Percentiles rank a stretch among this genome's conserved stretches.
Conservation (phyloP, 2,888 invertebrate species). For the Leptinotarsa rubiginosa region DNA sequence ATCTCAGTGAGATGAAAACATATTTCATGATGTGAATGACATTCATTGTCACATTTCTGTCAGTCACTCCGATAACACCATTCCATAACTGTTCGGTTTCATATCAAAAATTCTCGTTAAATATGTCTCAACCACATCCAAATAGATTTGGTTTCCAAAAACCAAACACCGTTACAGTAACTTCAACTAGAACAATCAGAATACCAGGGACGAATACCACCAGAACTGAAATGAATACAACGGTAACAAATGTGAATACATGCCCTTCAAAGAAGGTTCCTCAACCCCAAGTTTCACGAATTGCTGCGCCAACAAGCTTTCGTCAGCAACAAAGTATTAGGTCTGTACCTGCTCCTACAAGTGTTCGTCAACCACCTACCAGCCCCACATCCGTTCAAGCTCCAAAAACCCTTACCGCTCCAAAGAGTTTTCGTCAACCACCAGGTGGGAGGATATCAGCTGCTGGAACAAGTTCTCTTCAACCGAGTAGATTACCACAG, state of each 20-base stretch:
- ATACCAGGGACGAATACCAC: not conserved
- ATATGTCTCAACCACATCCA: slow-evolving; percentile 11
- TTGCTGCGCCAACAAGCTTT: not conserved
- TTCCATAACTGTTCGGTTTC: not conserved
- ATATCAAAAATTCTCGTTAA: slow-evolving; percentile 11
- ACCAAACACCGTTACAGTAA: not conserved
- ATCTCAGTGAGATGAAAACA: too few species aligned
- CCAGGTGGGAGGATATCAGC: not conserved
- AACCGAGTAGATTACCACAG: not conserved
- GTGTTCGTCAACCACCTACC: not conserved
- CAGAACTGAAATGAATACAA: not conserved
- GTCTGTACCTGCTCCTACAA: not conserved
- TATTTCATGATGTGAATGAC: not conserved
- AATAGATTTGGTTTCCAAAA: slow-evolving; percentile 11
- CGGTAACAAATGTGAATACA: not conserved
- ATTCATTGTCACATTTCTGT: slow-evolving; percentile 1
- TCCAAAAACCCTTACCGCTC: not conserved
- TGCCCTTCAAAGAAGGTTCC: not conserved
- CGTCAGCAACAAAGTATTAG: slow-evolving; percentile 7
- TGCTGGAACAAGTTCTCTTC: not conserved
- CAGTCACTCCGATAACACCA: slow-evolving; percentile 5
- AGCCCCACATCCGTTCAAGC: not conserved
- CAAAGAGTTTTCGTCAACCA: not conserved
- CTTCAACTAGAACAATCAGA: slow-evolving; percentile 8
- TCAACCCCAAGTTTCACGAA: slow-evolving; percentile 1